Evolutionary conservation across 2,888 invertebrate genomes (phyloP).

Genomic region (Kuschelorhynchus macadamiae): DNA sequence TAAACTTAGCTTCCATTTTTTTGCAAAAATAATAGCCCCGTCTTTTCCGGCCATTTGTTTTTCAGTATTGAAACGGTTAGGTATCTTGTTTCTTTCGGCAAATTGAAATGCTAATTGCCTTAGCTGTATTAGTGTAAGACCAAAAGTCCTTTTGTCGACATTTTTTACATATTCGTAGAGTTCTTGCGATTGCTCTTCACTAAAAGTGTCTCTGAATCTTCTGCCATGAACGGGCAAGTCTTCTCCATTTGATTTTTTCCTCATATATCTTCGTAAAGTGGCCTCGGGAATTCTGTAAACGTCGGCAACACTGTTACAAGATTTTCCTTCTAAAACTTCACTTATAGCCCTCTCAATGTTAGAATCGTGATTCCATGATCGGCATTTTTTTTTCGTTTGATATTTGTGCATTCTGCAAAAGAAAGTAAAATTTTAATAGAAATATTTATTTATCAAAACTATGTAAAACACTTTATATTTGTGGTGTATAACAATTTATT

Average conservation of each 20-base stretch:
- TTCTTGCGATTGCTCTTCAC: neutral
- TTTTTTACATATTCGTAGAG: constrained; percentile 9
- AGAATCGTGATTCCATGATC: constrained; percentile 3
- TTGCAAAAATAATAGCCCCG: neutral
- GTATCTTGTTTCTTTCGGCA: too few species aligned
- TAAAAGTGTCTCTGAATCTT: constrained; percentile 15
- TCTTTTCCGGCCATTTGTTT: constrained; percentile 1
- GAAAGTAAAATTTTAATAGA: too few species aligned
- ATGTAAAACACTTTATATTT: too few species aligned
- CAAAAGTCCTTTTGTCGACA: constrained; percentile 11
- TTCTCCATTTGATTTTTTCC: constrained; percentile 5
- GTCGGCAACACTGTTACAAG: constrained; percentile 2
- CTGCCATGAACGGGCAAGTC: constrained; percentile 5
- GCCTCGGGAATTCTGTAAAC: constrained; percentile 17
- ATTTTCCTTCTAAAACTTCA: constrained; percentile 1
- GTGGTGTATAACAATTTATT: too few species aligned
- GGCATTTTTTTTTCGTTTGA: constrained; percentile 1
- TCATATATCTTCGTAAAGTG: constrained; percentile 7
- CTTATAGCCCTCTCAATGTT: constrained; percentile 1
- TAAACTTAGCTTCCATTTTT: too few species aligned
- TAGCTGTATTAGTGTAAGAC: constrained; percentile 1
- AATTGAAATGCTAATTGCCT: constrained; percentile 9
- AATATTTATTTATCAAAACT: too few species aligned
- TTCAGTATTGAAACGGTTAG: neutral
- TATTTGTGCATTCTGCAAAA: too few species aligned